phyloP scores from a whole-genome alignment of 1,140 invertebrate genomes.

The Papilio polytes region DNA sequence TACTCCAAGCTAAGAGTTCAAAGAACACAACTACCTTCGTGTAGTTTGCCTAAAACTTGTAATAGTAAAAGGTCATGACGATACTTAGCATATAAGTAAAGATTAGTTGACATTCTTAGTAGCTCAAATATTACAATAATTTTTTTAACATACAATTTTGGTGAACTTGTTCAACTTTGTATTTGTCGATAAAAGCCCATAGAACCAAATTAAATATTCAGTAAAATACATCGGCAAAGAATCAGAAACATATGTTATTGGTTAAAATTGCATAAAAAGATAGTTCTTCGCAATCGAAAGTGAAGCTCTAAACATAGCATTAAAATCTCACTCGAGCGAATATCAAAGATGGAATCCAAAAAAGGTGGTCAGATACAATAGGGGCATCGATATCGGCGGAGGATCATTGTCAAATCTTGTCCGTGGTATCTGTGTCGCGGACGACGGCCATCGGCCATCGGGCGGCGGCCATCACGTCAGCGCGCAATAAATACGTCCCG shows the following conservation, averaged over 20 bases:
- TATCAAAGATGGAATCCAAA: constrained; percentile 57
- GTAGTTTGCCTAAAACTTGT: constrained; percentile 16
- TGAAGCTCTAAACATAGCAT: constrained; percentile 36
- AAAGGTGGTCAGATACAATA: constrained; percentile 67
- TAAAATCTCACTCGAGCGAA: constrained; percentile 66
- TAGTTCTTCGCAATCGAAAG: no score
- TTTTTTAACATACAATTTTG: no score
- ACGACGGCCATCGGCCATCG: constrained; percentile 45
- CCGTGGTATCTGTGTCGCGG: constrained; percentile 48
- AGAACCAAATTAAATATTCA: no score
- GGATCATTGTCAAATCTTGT: constrained; percentile 73
- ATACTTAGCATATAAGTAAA: no score
- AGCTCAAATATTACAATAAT: background rate
- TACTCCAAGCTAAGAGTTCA: constrained; percentile 40
- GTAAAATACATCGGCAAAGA: no score
- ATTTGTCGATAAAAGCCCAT: no score
- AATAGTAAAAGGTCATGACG: background rate
- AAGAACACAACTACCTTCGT: background rate
- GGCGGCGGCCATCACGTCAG: constrained; percentile 57
- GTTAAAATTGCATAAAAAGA: no score
- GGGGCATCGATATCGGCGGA: constrained; percentile 62
- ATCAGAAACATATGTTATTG: no score
- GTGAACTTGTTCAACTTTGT: no score
- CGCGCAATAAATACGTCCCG: constrained; percentile 75
- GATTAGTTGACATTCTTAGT: no score